Evolutionary conservation across 1,140 invertebrate genomes (phyloP).

Genomic region (Drosophila punjabiensis): DNA sequence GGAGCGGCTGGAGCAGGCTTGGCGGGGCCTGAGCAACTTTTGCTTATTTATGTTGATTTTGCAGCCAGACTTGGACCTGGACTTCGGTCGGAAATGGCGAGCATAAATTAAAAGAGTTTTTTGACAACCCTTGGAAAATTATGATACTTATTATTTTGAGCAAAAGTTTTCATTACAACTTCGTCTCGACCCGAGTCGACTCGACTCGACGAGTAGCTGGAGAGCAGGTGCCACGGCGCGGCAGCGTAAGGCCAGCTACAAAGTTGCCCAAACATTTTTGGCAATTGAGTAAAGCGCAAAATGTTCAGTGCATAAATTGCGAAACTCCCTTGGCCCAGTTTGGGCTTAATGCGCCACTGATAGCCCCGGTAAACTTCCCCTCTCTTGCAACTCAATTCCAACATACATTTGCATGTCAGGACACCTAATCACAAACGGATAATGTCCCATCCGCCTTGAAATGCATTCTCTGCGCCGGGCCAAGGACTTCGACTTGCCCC

Average conservation of each 20-base stretch:
- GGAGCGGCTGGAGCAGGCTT: slow-evolving; percentile 6
- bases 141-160: slow-evolving; percentile 83
- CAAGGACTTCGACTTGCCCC: slow-evolving; percentile 37
- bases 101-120: slow-evolving; percentile 84
- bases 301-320: slow-evolving; percentile 62
- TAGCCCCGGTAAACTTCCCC: slow-evolving; percentile 20
- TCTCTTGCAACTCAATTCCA: slow-evolving; percentile 39
- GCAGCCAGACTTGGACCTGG: slow-evolving; percentile 67
- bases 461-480: slow-evolving; percentile 50
- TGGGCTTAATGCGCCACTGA: slow-evolving; percentile 37
- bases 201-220: neutral
- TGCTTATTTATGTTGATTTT: slow-evolving; percentile 82
- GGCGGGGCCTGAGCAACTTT: slow-evolving; percentile 56
- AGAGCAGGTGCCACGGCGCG: slow-evolving; percentile 30
- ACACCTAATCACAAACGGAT: slow-evolving; percentile 83
- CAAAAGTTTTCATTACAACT: slow-evolving; percentile 67
- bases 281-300: slow-evolving; percentile 45
- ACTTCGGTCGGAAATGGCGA: slow-evolving; percentile 76
- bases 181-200: slow-evolving; percentile 18
- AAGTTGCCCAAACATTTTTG: slow-evolving; percentile 56
- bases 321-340: slow-evolving; percentile 44
- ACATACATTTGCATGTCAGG: slow-evolving; percentile 77
- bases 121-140: slow-evolving; percentile 82
- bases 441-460: slow-evolving; percentile 59
- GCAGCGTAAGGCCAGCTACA: slow-evolving; percentile 23